Evolutionary conservation across 1,140 invertebrate genomes (phyloP), one percentile per base, ranked within the genome.

Genomic region (Tetraneura akinire): DNA sequence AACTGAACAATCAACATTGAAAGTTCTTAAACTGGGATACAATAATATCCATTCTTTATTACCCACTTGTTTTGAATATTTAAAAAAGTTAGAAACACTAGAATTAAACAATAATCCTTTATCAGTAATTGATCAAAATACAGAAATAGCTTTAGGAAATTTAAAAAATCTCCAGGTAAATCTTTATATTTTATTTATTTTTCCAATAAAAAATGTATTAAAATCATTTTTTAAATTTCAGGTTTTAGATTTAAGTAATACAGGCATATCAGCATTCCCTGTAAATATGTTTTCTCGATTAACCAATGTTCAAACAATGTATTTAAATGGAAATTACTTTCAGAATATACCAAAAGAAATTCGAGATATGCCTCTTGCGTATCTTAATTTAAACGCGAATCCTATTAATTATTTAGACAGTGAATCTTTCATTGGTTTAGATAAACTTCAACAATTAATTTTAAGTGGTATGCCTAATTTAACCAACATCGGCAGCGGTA

Each of bases 41-140:
- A 78, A 78, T 18, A 45, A 78, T 29, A 62, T 78, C 8, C 74
- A 78, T 47, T 45, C 55, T 10, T 57, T 78, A 13, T 18, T 21
- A 5, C 55, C 74, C 1, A 26, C 62, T 60, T 62, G 5, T 62
- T 78, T 78, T 62, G 55, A 78, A 47, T n/a, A 78, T 45, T 62
- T 78, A 21, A 62, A n/a, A 8, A 57, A 78, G 0, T 26, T 78
- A 29, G 74, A 78, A 78, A 16, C 4, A 2, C 74, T 78, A 16
- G 74, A 78, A 11, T 29, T 78, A 4, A 78, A 62, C 23, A 62
- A 62, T 23, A 78, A 78, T 26, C 74, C 74, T 45, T 62, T 78
- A 13, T 26, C 14, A 18, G 32, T 78, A 0, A 78, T 78, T 3
- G 74, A 78, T 42, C 74, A 62, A 78, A 78, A 78, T 16, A 78